Evolutionary conservation across 2,888 invertebrate species (phyloP), one percentile per base, ranked within the genome.

Genomic region (Eucera pruinosa): DNA sequence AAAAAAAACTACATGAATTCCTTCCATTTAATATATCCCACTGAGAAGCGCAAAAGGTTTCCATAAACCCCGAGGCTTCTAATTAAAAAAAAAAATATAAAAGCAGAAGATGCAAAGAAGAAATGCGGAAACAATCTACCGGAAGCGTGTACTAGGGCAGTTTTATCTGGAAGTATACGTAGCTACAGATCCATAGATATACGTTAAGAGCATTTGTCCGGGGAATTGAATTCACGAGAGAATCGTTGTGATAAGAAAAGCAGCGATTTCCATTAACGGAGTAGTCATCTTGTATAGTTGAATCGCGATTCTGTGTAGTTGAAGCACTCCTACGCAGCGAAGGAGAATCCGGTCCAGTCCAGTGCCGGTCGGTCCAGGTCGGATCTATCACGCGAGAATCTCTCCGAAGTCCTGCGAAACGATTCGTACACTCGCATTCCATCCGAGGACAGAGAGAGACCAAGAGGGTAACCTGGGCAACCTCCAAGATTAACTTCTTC

Each of bases 401-500:
- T 82, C 65, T 27, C 50, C 69, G 39, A 66, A 55, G 66, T 71
- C 57, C 73, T 67, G 70, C 73, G 50, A 64, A 72, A 84, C 65
- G 73, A 81, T 70, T 70, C 77, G 65, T 78, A 68, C 64, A 66
- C 82, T 60, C 61, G 67, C 84, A 77, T 83, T 83, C 81, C 82
- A 54, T 55, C 30, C 61, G 36, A 30, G 57, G 45, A 61, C 55
- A 75, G 66, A 80, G 52, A 45, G 48, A 43, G 20, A 43, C 57
- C 62, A 39, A 50, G 39, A 58, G 25, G 62, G 30, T 45, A 50
- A 55, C 45, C 27, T 41, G 15, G 43, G 70, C 18, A 41, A 43
- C 25, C 52, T 60, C 62, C 45, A 74, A 88, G 89, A 89, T 90
- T 90, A 89, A 85, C 87, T 87, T 88, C 88, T 89, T 87, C 89